phyloP scores from a whole-genome alignment of 2,113 vertebrate species.

The Aldabrachelys gigantea region DNA sequence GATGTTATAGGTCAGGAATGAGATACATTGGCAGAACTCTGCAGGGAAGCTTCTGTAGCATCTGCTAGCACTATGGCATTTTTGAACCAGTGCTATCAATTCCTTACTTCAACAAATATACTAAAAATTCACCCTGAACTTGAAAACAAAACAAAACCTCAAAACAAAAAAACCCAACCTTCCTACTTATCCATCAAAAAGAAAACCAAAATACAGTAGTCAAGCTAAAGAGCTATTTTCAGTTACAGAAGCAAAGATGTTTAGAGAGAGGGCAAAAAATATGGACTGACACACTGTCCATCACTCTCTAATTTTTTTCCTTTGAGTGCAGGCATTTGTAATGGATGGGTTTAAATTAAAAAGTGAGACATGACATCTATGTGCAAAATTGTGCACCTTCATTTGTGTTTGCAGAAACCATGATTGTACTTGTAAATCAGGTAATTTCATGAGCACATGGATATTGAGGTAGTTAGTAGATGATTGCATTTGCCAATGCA shows the following conservation, averaged over 20 bases:
- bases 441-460: background rate
- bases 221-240: background rate
- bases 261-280: background rate
- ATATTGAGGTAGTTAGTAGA: background rate
- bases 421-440: background rate
- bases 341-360: background rate
- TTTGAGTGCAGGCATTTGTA: background rate
- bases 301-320: background rate
- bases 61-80: slow-evolving; percentile 20
- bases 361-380: background rate
- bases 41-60: slow-evolving; percentile 9
- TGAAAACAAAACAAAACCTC: background rate
- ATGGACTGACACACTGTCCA: background rate
- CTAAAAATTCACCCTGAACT: background rate
- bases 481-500: background rate
- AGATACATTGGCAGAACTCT: slow-evolving; percentile 3
- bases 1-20: background rate
- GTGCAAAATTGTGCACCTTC: background rate
- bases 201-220: background rate
- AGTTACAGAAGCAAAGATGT: background rate
- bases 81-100: background rate
- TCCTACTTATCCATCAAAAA: background rate
- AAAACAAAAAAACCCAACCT: too few species aligned
- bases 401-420: background rate
- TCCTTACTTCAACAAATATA: background rate